Evolutionary conservation across 2,797 vertebrate species (phyloP).

Genomic region (Kryptopterus vitreolus): DNA sequence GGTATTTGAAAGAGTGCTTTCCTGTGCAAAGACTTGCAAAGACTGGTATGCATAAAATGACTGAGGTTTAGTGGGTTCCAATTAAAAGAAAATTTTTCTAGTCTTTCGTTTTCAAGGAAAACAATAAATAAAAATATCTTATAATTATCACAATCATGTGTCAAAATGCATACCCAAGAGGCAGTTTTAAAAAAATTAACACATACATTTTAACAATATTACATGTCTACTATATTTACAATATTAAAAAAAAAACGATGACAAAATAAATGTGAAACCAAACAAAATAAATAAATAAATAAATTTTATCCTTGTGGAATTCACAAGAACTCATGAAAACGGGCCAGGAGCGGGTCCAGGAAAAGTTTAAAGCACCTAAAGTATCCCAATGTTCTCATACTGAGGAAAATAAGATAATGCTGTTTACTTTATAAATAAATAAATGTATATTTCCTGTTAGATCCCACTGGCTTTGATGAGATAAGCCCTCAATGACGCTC

Average conservation of each 20-base stretch:
- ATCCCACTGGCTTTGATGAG: neutral
- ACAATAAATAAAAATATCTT: neutral
- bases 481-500: neutral
- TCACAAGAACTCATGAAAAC: neutral
- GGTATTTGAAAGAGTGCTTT: constrained; percentile 29
- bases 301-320: neutral
- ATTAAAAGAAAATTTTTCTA: neutral
- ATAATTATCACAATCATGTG: neutral
- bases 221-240: too few relatives aligned
- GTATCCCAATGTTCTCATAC: neutral
- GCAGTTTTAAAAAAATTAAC: too few relatives aligned
- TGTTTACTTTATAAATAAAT: neutral
- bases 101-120: neutral
- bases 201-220: neutral
- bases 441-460: neutral
- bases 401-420: neutral
- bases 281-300: neutral
- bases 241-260: too few relatives aligned
- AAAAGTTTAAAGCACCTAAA: neutral
- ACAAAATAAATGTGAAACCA: too few relatives aligned
- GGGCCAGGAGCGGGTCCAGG: neutral
- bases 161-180: neutral
- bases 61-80: neutral
- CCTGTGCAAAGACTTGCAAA: neutral
- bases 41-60: neutral